phyloP scores from a whole-genome alignment of 2,888 invertebrate genomes.

The Heliconius ismenius region DNA sequence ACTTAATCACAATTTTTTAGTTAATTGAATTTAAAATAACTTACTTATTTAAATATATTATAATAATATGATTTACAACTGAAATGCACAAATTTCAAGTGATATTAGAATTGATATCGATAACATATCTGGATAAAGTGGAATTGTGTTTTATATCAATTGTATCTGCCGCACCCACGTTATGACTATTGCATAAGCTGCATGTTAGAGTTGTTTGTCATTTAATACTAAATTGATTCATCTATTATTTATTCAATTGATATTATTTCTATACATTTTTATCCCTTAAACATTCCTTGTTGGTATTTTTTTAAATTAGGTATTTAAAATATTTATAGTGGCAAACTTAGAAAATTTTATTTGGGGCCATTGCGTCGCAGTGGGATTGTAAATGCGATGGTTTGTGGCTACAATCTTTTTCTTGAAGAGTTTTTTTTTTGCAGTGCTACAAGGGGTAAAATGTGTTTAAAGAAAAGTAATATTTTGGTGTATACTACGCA shows the following conservation, averaged over 20 bases:
- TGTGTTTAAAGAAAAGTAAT: neutral
- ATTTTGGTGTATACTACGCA: neutral
- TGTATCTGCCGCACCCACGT: slow-evolving; percentile 5
- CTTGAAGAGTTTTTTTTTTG: too few species aligned
- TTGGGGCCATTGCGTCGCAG: too few species aligned
- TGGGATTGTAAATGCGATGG: too few species aligned
- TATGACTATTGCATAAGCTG: slow-evolving; percentile 2
- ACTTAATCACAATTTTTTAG: too few species aligned
- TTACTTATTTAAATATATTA: neutral
- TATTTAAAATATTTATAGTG: too few species aligned
- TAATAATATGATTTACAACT: neutral
- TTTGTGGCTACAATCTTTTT: too few species aligned
- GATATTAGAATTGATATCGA: slow-evolving; percentile 4
- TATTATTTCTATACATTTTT: too few species aligned
- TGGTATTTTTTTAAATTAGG: too few species aligned
- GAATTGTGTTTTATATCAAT: slow-evolving; percentile 5
- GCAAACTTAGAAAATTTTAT: too few species aligned
- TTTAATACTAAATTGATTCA: neutral
- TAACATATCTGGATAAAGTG: neutral
- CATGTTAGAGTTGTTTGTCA: neutral
- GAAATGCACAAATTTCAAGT: slow-evolving; percentile 17
- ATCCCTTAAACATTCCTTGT: too few species aligned
- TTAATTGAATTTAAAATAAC: neutral
- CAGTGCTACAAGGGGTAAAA: too few species aligned
- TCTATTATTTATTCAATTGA: neutral